Conservation (phyloP, 2,113 vertebrate genomes). For the Notarius quadriscutis region DNA sequence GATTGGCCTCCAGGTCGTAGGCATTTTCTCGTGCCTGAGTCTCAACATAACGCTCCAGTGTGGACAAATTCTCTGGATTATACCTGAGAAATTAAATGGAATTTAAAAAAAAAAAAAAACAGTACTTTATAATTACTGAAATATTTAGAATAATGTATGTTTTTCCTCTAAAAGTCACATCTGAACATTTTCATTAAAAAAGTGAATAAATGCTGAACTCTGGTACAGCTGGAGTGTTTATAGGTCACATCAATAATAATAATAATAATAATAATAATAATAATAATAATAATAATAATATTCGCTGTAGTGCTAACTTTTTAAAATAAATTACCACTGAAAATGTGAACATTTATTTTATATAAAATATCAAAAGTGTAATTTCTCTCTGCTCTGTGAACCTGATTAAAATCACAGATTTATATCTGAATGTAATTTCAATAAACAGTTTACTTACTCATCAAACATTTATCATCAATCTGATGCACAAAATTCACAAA, state of each 20-base stretch:
- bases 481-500: background rate
- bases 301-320: background rate
- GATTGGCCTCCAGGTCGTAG: conserved; percentile 90
- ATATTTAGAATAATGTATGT: background rate
- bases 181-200: too few relatives aligned
- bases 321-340: background rate
- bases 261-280: too few relatives aligned
- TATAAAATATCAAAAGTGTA: background rate
- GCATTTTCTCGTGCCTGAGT: conserved; percentile 87
- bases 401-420: background rate
- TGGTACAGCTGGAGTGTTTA: background rate
- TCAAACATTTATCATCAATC: background rate
- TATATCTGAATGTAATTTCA: background rate
- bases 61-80: conserved; percentile 88
- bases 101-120: background rate
- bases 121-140: background rate
- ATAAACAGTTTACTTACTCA: background rate
- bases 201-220: background rate
- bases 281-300: background rate
- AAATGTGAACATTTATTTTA: background rate
- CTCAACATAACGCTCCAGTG: conserved; percentile 88
- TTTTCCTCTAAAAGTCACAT: too few relatives aligned
- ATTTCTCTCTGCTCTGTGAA: background rate
- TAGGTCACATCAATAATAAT: background rate
- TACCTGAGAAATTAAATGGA: conserved; percentile 69